phyloP scores from a whole-genome alignment of 2,113 vertebrate genomes.

The Turdus rufiventris region DNA sequence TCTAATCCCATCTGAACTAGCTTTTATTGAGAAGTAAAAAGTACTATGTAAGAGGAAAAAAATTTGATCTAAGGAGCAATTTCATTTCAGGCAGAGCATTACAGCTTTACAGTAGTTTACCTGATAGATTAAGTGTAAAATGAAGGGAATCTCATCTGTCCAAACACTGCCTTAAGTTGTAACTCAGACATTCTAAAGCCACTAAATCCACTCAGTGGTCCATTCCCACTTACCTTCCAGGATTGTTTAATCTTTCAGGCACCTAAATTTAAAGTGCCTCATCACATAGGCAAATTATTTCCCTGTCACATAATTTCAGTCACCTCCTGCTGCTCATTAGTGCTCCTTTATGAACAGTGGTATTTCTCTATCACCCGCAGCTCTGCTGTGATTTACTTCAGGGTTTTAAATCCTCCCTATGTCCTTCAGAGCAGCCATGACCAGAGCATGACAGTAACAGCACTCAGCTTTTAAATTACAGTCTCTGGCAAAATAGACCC shows the following conservation, averaged over 20 bases:
- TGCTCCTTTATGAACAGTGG: not conserved
- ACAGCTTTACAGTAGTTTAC: not conserved
- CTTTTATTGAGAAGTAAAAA: conserved; percentile 39
- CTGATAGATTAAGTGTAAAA: not conserved
- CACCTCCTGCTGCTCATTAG: not conserved
- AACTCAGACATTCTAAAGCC: not conserved
- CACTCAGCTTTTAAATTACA: not conserved
- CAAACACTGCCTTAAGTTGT: not conserved
- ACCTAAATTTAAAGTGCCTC: not conserved
- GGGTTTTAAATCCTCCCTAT: not conserved
- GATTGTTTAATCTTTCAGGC: not conserved
- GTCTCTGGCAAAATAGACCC: not conserved
- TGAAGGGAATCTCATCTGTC: not conserved
- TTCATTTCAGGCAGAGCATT: not conserved
- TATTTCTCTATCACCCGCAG: not conserved
- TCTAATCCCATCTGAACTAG: not conserved
- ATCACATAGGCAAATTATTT: not conserved
- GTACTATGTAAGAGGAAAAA: not conserved
- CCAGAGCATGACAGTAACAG: not conserved
- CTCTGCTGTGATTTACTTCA: not conserved
- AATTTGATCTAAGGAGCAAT: not conserved
- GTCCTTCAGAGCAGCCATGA: not conserved
- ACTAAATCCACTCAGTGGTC: not conserved
- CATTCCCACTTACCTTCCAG: not conserved
- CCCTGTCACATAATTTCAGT: not conserved